Percentiles rank a stretch among this genome's conserved stretches.
These are phyloP conservation scores for Euzophera pinguis DNA, from an alignment of 2,888 invertebrate genomes.

Conservation along the genomic window DNA sequence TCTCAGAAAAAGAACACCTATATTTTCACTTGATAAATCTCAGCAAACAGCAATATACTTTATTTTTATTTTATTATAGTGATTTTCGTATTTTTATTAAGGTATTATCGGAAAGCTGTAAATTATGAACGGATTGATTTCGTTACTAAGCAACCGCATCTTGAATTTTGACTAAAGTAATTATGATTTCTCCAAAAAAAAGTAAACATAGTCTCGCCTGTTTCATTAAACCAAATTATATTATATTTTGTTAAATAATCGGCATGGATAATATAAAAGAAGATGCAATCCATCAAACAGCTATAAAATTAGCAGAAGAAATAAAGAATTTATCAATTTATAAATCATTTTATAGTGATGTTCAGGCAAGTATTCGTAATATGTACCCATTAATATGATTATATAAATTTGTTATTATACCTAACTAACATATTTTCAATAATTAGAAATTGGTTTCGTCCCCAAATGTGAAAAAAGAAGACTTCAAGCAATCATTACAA, in stretches of 20 bases:
- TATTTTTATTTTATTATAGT: background rate
- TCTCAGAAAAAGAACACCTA: no score
- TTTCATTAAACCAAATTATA: conserved; percentile 53
- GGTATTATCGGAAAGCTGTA: no score
- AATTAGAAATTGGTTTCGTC: conserved; percentile 87
- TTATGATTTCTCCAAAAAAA: conserved; percentile 46
- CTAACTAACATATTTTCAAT: background rate
- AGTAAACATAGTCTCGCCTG: conserved; percentile 54
- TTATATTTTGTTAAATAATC: conserved; percentile 33
- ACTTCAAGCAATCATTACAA: conserved; percentile 88
- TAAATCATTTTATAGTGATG: conserved; percentile 86
- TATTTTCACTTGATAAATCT: no score
- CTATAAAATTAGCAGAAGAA: conserved; percentile 88
- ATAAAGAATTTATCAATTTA: conserved; percentile 88
- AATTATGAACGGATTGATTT: conserved; percentile 31
- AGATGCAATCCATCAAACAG: conserved; percentile 85
- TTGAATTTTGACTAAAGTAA: conserved; percentile 47
- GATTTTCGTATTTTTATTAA: no score
- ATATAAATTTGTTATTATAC: no score
- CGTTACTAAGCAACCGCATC: conserved; percentile 50
- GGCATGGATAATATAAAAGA: conserved; percentile 78
- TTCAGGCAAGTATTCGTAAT: conserved; percentile 82
- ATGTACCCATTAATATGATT: no score
- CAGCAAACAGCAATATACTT: no score
- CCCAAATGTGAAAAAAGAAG: conserved; percentile 86